Percentiles rank a stretch among this genome's conserved stretches.
phyloP scores from a whole-genome alignment of 2,797 vertebrate genomes.

The Lateolabrax maculatus region DNA sequence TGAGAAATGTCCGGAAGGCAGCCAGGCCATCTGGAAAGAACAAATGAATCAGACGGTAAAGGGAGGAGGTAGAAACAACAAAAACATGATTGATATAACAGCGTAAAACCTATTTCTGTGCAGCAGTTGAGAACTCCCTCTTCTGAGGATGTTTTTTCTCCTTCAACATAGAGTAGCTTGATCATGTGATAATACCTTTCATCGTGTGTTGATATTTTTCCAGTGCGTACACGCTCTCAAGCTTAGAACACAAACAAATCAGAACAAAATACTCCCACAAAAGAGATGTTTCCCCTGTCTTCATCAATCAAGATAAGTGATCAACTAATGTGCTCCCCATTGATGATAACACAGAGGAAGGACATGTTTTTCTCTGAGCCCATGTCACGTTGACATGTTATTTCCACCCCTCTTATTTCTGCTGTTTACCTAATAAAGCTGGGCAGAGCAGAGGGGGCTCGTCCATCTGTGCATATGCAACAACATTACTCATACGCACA shows the following conservation, averaged over 20 bases:
- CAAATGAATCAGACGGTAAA: constrained; percentile 20
- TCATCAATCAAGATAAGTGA: constrained; percentile 66
- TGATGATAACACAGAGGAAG: constrained; percentile 51
- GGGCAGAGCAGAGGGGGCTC: constrained; percentile 18
- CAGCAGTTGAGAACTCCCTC: constrained; percentile 10
- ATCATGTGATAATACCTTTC: constrained; percentile 37
- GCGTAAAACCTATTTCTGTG: constrained; percentile 8
- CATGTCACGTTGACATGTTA: constrained; percentile 72
- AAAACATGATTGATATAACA: constrained; percentile 24
- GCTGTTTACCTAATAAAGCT: constrained; percentile 65
- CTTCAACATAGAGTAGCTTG: neutral
- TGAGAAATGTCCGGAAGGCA: constrained; percentile 93
- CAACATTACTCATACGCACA: constrained; percentile 17
- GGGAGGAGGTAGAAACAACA: constrained; percentile 23
- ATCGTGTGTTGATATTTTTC: constrained; percentile 39
- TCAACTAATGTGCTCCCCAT: constrained; percentile 46
- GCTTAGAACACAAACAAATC: constrained; percentile 58
- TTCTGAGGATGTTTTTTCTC: neutral
- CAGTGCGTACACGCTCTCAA: constrained; percentile 12
- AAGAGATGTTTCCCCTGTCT: constrained; percentile 23
- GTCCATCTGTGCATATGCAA: constrained; percentile 53
- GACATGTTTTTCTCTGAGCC: constrained; percentile 64
- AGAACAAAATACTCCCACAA: constrained; percentile 39
- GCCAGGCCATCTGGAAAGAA: constrained; percentile 88
- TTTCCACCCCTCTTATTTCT: constrained; percentile 40